Base-by-base conservation (phyloP, 2,797 vertebrate species). In the Urosaurus nigricauda region DNA sequence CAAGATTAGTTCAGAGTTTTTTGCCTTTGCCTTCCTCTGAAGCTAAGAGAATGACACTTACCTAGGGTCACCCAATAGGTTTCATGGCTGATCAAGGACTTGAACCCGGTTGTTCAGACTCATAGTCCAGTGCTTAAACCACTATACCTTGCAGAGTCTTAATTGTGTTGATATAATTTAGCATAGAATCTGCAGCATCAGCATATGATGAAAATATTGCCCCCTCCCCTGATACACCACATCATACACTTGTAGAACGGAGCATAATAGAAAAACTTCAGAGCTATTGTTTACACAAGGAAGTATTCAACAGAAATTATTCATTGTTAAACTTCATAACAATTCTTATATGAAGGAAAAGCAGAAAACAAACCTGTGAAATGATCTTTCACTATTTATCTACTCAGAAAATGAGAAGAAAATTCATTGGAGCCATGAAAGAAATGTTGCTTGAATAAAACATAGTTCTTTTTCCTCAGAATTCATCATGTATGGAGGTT, bases 331-430 rank as follows among this genome's bases (percentile, higher is more conserved):
- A 82, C 79, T 43, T 3, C 2, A 79, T 65, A 47, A 13, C 58
- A 75, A 70, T 87, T 88, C 63, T 35, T 37, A 77, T 32, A 88
- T 83, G 74, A 86, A 84, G 43, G 79, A 71, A 79, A 79, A 80
- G 24, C 9, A 26, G 70, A 53, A 29, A 83, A 14, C 11, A 51
- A 68, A 68, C 29, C 40, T 86, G 80, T 53, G 56, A 90, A 94
- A 88, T 58, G 32, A 47, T 47, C 53, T 51, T 68, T 26, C 60
- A 79, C 91, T 29, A 79, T 24, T 78, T 37, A 89, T 43, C 5
- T n/a, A 68, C 24, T 0, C 0, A 29, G 21, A 40, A 53, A 70
- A 68, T 74, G 56, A 73, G 90, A 53, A 26, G 71, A 87, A 86
- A 1, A 85, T 63, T 84, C 71, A 47, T 47, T 17, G 29, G 26